Percentiles rank a stretch among this genome's conserved stretches.
Evolutionary conservation across 2,797 vertebrate species (phyloP).

Genomic region (Mustela erminea): DNA sequence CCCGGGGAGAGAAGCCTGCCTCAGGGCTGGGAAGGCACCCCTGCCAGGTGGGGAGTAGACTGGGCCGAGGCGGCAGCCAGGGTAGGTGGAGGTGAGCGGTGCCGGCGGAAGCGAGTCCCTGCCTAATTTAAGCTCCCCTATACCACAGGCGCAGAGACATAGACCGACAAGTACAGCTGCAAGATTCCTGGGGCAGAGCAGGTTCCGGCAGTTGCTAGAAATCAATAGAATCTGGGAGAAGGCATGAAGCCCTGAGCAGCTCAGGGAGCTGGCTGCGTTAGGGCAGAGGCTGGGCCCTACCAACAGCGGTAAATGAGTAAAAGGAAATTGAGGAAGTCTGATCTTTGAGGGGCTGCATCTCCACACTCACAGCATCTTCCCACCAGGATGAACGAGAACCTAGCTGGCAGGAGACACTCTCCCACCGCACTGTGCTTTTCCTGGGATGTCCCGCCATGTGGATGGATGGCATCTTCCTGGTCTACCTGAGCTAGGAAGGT

Average conservation of each 20-base stretch:
- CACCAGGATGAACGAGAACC: background rate
- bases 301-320: background rate
- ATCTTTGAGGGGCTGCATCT: background rate
- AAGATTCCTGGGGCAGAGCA: background rate
- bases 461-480: background rate
- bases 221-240: conserved; percentile 19
- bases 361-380: background rate
- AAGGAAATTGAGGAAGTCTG: background rate
- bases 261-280: background rate
- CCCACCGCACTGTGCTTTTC: background rate
- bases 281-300: background rate
- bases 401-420: accelerated
- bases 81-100: background rate
- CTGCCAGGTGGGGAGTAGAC: background rate
- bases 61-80: background rate
- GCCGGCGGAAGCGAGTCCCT: background rate
- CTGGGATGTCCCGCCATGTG: accelerated
- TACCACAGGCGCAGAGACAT: background rate
- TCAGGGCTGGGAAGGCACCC: background rate
- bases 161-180: background rate
- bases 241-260: background rate
- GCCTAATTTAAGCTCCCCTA: background rate
- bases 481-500: background rate
- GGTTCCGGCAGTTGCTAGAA: background rate
- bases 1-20: background rate